phyloP scores from a whole-genome alignment of 23 tunicate species.

The Trididemnum nubilum region DNA sequence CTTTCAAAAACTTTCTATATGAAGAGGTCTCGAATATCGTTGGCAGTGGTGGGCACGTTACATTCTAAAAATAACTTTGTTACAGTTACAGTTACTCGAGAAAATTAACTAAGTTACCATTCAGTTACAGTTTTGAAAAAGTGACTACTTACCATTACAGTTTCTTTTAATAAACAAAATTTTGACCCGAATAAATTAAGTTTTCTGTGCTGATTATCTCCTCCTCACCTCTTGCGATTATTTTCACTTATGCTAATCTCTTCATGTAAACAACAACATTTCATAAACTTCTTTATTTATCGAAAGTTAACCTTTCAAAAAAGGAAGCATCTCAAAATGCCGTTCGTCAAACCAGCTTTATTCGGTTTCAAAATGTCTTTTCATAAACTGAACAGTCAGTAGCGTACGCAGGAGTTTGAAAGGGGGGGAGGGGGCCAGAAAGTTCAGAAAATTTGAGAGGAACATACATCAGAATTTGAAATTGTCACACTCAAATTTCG shows the following conservation, averaged over 20 bases:
- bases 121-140: no score
- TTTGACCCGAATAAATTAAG: no score
- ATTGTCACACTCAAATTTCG: no score
- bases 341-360: background rate
- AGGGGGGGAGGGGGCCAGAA: no score
- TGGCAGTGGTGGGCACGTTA: conserved; percentile 1
- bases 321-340: background rate
- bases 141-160: background rate
- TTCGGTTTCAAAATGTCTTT: background rate
- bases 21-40: no score
- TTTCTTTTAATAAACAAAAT: no score
- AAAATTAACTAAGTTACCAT: no score
- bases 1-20: no score
- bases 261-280: background rate
- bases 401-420: no score
- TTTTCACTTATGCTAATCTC: background rate
- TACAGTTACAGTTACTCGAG: background rate
- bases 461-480: no score
- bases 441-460: no score
- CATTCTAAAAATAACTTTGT: background rate
- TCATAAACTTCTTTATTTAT: background rate
- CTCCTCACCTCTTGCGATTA: background rate
- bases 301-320: background rate
- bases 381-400: background rate
- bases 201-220: background rate